These are phyloP conservation scores for Eristalinus aeneus DNA, from an alignment of 2,888 invertebrate species.

Conservation along the genomic window DNA sequence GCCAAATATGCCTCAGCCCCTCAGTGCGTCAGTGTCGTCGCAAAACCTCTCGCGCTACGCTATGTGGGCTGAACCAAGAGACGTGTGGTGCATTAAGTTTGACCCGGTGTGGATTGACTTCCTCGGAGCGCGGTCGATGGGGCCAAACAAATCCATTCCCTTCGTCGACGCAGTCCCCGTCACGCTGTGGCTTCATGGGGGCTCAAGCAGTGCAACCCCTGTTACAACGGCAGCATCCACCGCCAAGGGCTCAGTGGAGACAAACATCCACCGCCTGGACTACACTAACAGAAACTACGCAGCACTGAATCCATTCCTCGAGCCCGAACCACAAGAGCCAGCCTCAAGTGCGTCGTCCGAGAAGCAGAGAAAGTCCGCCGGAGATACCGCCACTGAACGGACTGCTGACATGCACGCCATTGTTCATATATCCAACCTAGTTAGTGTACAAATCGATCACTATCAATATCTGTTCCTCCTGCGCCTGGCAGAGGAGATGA, in stretches of 20 bases:
- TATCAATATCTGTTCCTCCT: conserved; percentile 95
- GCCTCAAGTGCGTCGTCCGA: conserved; percentile 44
- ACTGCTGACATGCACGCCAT: conserved; percentile 89
- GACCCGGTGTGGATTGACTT: conserved; percentile 98
- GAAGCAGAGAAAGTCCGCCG: conserved; percentile 43
- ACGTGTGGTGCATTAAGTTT: conserved; percentile 92
- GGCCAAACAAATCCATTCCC: conserved; percentile 88
- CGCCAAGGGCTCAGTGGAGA: conserved; percentile 72
- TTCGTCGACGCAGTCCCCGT: conserved; percentile 93
- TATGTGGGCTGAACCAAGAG: conserved; percentile 92
- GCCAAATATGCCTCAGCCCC: conserved; percentile 75
- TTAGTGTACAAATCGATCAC: conserved; percentile 95
- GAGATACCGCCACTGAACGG: conserved; percentile 72
- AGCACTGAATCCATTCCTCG: conserved; percentile 78
- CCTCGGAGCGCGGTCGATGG: conserved; percentile 89
- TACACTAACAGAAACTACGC: conserved; percentile 72
- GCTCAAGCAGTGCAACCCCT: conserved; percentile 71
- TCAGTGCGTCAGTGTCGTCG: conserved; percentile 76
- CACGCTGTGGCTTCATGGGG: conserved; percentile 89
- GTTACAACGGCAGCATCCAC: conserved; percentile 74
- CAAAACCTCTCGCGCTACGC: conserved; percentile 81
- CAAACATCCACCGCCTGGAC: conserved; percentile 72
- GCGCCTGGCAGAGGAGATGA: conserved; percentile 89
- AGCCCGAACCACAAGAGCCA: conserved; percentile 69
- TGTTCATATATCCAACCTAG: conserved; percentile 90